Conservation (phyloP, 2,797 vertebrate genomes). For the Bovichtus diacanthus region DNA sequence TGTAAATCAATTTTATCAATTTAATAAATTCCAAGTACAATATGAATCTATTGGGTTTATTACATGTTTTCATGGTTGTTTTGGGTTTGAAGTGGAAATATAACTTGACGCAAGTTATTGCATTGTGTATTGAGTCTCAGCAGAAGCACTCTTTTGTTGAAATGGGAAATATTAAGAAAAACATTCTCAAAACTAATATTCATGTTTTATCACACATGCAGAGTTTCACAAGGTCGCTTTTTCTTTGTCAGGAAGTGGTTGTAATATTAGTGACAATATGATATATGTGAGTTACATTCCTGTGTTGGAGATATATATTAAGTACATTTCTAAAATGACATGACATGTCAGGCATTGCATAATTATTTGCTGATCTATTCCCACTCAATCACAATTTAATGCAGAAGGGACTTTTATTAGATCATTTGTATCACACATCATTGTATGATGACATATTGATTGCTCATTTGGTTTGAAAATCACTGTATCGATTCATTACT, state of each 20-base stretch:
- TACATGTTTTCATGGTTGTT: neutral
- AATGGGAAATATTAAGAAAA: conserved; percentile 8
- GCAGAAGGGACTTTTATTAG: neutral
- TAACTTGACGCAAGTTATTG: conserved; percentile 21
- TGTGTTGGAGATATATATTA: neutral
- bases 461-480: neutral
- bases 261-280: neutral
- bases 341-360: neutral
- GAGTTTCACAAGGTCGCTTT: neutral
- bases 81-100: neutral
- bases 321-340: no score
- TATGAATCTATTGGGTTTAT: neutral
- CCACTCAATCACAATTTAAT: neutral
- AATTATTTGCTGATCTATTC: neutral
- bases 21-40: neutral
- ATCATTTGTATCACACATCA: neutral
- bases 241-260: neutral
- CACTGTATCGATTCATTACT: neutral
- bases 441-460: neutral
- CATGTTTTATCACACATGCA: neutral
- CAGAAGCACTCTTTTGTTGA: conserved; percentile 23
- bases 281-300: neutral
- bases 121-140: conserved; percentile 16
- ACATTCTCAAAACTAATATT: neutral
- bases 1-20: conserved; percentile 1